Evolutionary conservation across 2,888 invertebrate species (phyloP).

Genomic region (Entomobrya multifasciata): DNA sequence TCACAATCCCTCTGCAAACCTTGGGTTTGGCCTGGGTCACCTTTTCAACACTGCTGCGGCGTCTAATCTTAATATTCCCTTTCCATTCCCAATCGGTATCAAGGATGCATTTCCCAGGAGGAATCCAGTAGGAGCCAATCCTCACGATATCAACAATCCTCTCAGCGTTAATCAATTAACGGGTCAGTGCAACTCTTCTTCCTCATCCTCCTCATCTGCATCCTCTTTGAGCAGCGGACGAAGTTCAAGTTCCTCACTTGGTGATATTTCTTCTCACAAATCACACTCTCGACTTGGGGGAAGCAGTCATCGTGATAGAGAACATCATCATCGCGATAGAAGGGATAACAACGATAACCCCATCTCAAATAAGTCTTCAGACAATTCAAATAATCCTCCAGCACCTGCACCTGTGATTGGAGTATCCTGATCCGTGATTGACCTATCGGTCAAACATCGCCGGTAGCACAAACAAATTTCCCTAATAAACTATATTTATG

Average conservation of each 20-base stretch:
- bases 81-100: conserved; percentile 76
- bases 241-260: conserved; percentile 75
- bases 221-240: conserved; percentile 72
- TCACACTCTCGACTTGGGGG: conserved; percentile 39
- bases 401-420: conserved; percentile 71
- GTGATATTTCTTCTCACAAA: conserved; percentile 70
- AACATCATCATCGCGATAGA: no score
- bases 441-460: conserved; percentile 72
- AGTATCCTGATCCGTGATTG: conserved; percentile 73
- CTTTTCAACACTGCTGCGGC: conserved; percentile 68
- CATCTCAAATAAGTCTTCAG: conserved; percentile 58
- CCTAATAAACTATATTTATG: no score
- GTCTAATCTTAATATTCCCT: conserved; percentile 73
- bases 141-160: conserved; percentile 95
- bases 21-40: conserved; percentile 73
- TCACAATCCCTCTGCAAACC: conserved; percentile 58
- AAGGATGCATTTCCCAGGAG: conserved; percentile 82
- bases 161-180: conserved; percentile 94
- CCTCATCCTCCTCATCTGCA: conserved; percentile 77
- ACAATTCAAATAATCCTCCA: conserved; percentile 64
- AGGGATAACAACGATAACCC: conserved; percentile 67
- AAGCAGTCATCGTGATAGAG: conserved; percentile 38
- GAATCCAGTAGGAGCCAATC: conserved; percentile 94
- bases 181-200: conserved; percentile 83
- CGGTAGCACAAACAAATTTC: conserved; percentile 68